These are phyloP conservation scores for Clitarchus hookeri DNA, from an alignment of 2,888 invertebrate species.

Conservation along the genomic window DNA sequence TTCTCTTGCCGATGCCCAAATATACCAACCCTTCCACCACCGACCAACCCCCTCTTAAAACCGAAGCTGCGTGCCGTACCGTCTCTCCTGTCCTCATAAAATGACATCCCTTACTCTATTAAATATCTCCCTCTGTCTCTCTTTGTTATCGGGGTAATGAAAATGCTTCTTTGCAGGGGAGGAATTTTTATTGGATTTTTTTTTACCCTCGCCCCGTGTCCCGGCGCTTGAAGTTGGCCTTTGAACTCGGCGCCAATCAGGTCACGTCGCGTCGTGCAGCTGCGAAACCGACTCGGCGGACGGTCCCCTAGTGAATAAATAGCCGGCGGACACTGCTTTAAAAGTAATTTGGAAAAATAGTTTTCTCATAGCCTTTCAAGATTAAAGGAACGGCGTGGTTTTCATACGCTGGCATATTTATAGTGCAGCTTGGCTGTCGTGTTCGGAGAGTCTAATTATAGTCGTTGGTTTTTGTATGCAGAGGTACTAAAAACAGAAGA, in stretches of 20 bases:
- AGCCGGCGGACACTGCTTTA: not conserved
- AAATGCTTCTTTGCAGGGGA: conserved; percentile 14
- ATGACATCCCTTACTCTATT: conserved; percentile 14
- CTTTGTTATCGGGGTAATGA: not conserved
- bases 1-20: not conserved
- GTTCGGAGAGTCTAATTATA: too few relatives aligned
- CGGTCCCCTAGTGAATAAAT: not conserved
- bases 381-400: too few relatives aligned
- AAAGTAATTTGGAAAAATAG: not conserved
- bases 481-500: too few relatives aligned
- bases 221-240: not conserved
- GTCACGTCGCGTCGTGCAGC: not conserved
- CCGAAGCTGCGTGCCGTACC: not conserved
- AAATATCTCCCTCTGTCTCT: not conserved
- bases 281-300: too few relatives aligned
- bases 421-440: too few relatives aligned
- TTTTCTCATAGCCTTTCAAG: too few relatives aligned
- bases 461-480: too few relatives aligned
- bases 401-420: too few relatives aligned
- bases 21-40: not conserved
- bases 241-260: not conserved
- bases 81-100: not conserved
- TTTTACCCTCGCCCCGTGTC: not conserved
- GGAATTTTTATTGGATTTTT: conserved; percentile 10
- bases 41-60: not conserved